Base-by-base conservation (phyloP, 2,113 vertebrate species). In the Natator depressus region DNA sequence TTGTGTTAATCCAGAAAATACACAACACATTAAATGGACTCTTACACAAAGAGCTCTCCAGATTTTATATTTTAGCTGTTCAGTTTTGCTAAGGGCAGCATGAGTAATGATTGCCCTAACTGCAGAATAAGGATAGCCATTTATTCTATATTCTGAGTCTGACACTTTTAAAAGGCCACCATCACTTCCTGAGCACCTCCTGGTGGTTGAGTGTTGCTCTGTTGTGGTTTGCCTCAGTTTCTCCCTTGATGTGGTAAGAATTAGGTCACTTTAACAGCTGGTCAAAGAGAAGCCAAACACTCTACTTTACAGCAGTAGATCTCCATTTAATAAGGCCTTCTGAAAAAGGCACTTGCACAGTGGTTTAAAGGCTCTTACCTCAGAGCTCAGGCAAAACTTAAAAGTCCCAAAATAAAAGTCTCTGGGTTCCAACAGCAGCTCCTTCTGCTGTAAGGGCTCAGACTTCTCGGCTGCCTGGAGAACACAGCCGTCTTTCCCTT, bases 61-160 rank as follows among this genome's bases (percentile, higher is more conserved):
- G 8, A 27, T 29, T 86, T 75, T 54, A 31, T 42, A 27, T 25
- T 80, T 80, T 46, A 27, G 27, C 3, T 55, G 11, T 3, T 80
- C 24, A 22, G 22, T 20, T 90, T 80, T 76, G 17, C 38, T 27
- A 6, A 25, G 55, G n/a, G 53, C 46, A 59, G 17, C 5, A 46
- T 0, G 4, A 51, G 10, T 75, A 83, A 72, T 13, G 1, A 72
- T 27, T 35, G 38, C 46, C 50, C 29, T 38, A 38, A 38, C 4
- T 16, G 29, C 5, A 24, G n/a, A 14, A 72, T 46, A 6, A 55
- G 47, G 51, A 75, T 42, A 29, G 3, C 6, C 3, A 24, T 11
- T 75, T 19, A 49, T 35, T 16, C 47, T 47, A 11, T 2, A 49
- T 53, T 19, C 59, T 54, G 0, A 0, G 35, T 6, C 80, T 54